phyloP scores from a whole-genome alignment of 2,888 invertebrate species.

The Litoditis marina region DNA sequence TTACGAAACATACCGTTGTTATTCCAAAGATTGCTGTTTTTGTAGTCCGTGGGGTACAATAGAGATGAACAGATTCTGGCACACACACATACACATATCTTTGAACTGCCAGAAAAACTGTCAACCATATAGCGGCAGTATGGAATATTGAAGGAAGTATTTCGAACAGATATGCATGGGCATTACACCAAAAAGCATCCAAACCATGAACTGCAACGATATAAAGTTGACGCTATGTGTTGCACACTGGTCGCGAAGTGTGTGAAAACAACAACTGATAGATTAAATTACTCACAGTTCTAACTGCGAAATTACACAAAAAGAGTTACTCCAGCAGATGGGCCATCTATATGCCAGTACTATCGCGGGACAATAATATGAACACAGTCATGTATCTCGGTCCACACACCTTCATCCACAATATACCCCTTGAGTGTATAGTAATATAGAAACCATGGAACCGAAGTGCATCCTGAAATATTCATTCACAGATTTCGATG shows the following conservation, averaged over 20 bases:
- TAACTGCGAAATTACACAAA: no score
- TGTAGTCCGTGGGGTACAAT: slow-evolving; percentile 70
- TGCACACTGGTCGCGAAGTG: no score
- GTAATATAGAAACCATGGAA: slow-evolving; percentile 56
- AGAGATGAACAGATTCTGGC: slow-evolving; percentile 79
- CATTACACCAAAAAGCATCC: slow-evolving; percentile 59
- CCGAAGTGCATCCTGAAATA: slow-evolving; percentile 36
- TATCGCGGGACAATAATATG: no score
- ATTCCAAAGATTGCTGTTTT: slow-evolving; percentile 75
- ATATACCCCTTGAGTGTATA: slow-evolving; percentile 51
- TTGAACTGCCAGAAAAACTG: slow-evolving; percentile 83
- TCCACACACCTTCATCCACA: slow-evolving; percentile 26
- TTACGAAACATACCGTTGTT: slow-evolving; percentile 38
- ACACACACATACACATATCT: slow-evolving; percentile 92
- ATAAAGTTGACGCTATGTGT: no score
- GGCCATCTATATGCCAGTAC: no score
- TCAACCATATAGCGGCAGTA: slow-evolving; percentile 89
- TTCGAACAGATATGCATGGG: slow-evolving; percentile 66
- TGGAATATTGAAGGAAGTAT: slow-evolving; percentile 80
- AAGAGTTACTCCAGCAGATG: no score
- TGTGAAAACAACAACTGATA: no score
- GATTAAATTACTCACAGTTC: no score
- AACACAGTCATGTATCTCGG: no score
- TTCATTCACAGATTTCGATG: neutral
- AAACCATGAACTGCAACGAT: slow-evolving; percentile 27